Percentiles rank a stretch among this genome's conserved stretches.
Conservation (phyloP, 2,888 invertebrate species). For the Scaptomyza polygonia region DNA sequence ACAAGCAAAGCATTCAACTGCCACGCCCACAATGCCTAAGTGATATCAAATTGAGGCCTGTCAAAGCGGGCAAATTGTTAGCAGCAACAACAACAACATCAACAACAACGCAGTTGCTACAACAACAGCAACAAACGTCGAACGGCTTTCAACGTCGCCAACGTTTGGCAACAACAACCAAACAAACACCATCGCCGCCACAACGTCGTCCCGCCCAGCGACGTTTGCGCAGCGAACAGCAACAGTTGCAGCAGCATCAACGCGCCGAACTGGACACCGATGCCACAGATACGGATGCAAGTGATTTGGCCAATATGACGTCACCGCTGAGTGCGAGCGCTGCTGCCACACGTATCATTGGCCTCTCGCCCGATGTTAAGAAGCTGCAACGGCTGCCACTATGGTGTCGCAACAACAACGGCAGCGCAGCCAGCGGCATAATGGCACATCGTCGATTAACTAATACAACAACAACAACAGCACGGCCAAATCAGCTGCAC, state of each 20-base stretch:
- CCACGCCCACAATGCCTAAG: constrained; percentile 52
- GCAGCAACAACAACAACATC: constrained; percentile 33
- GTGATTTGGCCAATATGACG: constrained; percentile 68
- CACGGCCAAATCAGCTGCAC: constrained; percentile 22
- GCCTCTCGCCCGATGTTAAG: constrained; percentile 71
- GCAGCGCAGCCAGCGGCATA: constrained; percentile 15
- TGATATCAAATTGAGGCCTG: constrained; percentile 57
- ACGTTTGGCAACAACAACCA: constrained; percentile 29
- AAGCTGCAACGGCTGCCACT: constrained; percentile 65
- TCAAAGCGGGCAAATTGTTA: constrained; percentile 36
- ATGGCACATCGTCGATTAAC: constrained; percentile 26
- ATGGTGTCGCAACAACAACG: constrained; percentile 50
- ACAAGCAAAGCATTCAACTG: constrained; percentile 36
- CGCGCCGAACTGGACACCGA: constrained; percentile 37
- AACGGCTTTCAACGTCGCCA: constrained; percentile 48
- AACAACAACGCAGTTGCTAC: constrained; percentile 18
- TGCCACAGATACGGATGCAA: constrained; percentile 62
- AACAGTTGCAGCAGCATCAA: constrained; percentile 25
- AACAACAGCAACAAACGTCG: constrained; percentile 18
- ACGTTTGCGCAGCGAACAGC: constrained; percentile 48
- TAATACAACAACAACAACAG: constrained; percentile 12
- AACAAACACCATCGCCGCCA: constrained; percentile 18
- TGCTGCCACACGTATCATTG: constrained; percentile 64
- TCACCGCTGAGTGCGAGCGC: constrained; percentile 66
- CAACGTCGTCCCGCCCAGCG: constrained; percentile 42